These are phyloP conservation scores for Charanyca ferruginea DNA, from an alignment of 2,888 invertebrate species.

Conservation along the genomic window DNA sequence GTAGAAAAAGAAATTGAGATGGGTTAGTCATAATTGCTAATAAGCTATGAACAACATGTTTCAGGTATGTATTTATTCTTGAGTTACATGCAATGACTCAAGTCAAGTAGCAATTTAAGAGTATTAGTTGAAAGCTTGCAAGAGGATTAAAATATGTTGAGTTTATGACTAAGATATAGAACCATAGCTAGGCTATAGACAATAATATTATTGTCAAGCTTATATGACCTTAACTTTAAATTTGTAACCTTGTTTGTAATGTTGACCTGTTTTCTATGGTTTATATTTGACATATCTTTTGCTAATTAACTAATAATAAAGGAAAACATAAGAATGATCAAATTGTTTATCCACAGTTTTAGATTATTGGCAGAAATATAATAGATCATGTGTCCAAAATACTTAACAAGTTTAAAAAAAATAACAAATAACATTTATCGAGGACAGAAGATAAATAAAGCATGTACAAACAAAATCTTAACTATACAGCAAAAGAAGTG, in stretches of 20 bases:
- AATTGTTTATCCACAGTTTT: conserved; percentile 12
- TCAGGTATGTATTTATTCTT: conserved; percentile 26
- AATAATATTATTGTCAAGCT: background rate
- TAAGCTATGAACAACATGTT: conserved; percentile 44
- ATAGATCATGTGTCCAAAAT: conserved; percentile 42
- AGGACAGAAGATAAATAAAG: conserved; percentile 70
- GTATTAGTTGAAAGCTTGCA: conserved; percentile 47
- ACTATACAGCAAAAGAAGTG: conserved; percentile 78
- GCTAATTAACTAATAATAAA: conserved; percentile 4
- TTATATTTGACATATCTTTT: conserved; percentile 30
- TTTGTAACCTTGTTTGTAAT: background rate
- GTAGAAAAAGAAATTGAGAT: conserved; percentile 17
- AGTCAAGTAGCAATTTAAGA: conserved; percentile 56
- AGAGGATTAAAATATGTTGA: conserved; percentile 26
- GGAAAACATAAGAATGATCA: conserved; percentile 35
- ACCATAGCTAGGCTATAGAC: conserved; percentile 3
- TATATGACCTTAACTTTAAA: background rate
- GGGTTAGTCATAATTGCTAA: conserved; percentile 48
- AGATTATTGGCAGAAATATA: conserved; percentile 23
- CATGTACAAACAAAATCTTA: conserved; percentile 76
- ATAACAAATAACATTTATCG: conserved; percentile 60
- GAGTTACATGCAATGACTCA: conserved; percentile 58
- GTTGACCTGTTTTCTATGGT: background rate
- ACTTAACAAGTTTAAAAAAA: conserved; percentile 54
- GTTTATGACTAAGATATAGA: conserved; percentile 7